Evolutionary conservation across 1,140 invertebrate species (phyloP).

Genomic region (Papilio polyxenes): DNA sequence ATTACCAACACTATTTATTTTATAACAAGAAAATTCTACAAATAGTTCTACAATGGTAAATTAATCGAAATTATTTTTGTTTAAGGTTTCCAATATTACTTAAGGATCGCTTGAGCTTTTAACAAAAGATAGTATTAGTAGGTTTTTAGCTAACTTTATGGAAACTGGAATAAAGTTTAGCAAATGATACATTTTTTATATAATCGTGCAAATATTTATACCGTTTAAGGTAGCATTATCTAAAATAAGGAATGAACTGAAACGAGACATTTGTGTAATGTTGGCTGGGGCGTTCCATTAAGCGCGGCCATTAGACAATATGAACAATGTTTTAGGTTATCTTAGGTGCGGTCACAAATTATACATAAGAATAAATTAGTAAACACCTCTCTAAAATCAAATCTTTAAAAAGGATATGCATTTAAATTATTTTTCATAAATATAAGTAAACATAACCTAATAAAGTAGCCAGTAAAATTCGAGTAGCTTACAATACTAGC

Average conservation of each 20-base stretch:
- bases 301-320: not conserved
- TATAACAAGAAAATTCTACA: not conserved
- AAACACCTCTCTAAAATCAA: not conserved
- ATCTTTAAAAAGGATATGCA: not conserved
- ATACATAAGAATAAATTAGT: not conserved
- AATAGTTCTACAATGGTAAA: not conserved
- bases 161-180: not conserved
- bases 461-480: too few species aligned
- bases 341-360: constrained; percentile 15
- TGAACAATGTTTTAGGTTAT: not conserved
- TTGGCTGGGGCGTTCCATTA: not conserved
- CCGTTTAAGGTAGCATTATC: not conserved
- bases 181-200: too few species aligned
- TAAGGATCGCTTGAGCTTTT: too few species aligned
- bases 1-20: not conserved
- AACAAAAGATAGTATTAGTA: too few species aligned
- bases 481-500: not conserved
- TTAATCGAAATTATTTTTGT: not conserved
- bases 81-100: not conserved
- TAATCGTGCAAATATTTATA: not conserved
- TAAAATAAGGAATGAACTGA: not conserved
- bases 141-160: not conserved
- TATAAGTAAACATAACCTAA: not conserved
- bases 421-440: too few species aligned
- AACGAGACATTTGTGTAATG: not conserved